Conservation (phyloP, 2,888 invertebrate species). For the Pristionchus japonicus region DNA sequence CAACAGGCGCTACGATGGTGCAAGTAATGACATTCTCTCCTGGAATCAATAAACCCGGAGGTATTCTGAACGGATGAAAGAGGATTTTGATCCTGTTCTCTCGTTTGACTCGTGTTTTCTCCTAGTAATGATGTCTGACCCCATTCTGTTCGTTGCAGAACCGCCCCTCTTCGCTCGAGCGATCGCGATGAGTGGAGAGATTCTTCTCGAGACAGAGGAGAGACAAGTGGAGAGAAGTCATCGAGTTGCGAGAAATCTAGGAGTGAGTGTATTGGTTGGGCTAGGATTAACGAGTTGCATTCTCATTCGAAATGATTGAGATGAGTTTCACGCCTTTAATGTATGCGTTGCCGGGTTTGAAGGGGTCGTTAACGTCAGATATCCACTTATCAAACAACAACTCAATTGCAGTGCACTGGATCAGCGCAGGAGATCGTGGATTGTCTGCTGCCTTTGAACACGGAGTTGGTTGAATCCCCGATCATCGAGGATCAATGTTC, state of each 20-base stretch:
- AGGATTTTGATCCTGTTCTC: not conserved
- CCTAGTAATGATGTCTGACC: no score
- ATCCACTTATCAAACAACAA: no score
- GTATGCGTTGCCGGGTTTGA: no score
- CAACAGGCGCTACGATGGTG: slow-evolving; percentile 3
- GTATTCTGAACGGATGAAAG: not conserved
- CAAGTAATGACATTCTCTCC: slow-evolving; percentile 14
- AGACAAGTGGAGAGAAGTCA: slow-evolving; percentile 15
- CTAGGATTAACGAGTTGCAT: no score
- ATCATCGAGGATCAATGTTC: no score
- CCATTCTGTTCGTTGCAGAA: not conserved
- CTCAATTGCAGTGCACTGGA: not conserved
- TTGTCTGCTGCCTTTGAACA: not conserved
- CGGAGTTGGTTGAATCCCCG: slow-evolving; percentile 31
- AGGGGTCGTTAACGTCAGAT: no score
- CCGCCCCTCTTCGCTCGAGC: not conserved
- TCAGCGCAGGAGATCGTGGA: slow-evolving; percentile 21
- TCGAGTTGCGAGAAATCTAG: not conserved
- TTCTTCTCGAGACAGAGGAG: not conserved
- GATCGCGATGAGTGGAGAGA: slow-evolving; percentile 28
- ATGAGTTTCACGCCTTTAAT: no score
- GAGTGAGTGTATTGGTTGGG: slow-evolving; percentile 1
- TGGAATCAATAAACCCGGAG: not conserved
- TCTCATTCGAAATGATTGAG: not conserved
- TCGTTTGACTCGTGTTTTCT: no score